Conservation (phyloP, 2,888 invertebrate genomes). For the Drosophila demipolita region DNA sequence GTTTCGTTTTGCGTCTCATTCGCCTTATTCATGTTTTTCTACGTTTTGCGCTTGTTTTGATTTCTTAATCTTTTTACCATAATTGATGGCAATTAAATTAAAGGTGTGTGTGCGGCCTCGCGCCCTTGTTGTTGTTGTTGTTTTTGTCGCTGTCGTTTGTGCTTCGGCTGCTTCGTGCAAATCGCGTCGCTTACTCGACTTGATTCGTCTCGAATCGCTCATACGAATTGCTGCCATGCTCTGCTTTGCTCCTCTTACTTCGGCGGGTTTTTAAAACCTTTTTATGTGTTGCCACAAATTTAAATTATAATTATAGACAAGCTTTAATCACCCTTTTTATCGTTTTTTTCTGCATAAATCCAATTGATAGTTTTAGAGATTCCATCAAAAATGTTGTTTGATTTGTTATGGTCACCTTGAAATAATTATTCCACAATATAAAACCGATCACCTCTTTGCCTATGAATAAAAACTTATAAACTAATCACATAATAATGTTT, state of each 20-base stretch:
- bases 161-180: constrained; percentile 46
- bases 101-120: constrained; percentile 75
- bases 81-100: constrained; percentile 82
- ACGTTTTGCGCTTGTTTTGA: constrained; percentile 79
- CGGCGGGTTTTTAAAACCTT: constrained; percentile 1
- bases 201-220: constrained; percentile 16
- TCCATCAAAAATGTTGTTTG: neutral
- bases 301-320: neutral
- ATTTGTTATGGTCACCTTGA: neutral
- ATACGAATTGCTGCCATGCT: constrained; percentile 45
- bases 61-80: constrained; percentile 82
- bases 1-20: constrained; percentile 64
- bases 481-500: neutral
- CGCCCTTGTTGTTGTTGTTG: constrained; percentile 30
- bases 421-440: neutral
- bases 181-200: constrained; percentile 14
- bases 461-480: neutral
- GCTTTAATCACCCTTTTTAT: neutral
- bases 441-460: neutral
- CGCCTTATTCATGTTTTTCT: constrained; percentile 69
- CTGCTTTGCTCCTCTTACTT: constrained; percentile 15
- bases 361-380: neutral
- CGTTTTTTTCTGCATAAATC: neutral
- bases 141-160: constrained; percentile 44
- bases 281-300: neutral